Percentiles rank a stretch among this genome's conserved stretches.
Evolutionary conservation across 2,797 vertebrate genomes (phyloP).

Genomic region (Mallotus villosus): DNA sequence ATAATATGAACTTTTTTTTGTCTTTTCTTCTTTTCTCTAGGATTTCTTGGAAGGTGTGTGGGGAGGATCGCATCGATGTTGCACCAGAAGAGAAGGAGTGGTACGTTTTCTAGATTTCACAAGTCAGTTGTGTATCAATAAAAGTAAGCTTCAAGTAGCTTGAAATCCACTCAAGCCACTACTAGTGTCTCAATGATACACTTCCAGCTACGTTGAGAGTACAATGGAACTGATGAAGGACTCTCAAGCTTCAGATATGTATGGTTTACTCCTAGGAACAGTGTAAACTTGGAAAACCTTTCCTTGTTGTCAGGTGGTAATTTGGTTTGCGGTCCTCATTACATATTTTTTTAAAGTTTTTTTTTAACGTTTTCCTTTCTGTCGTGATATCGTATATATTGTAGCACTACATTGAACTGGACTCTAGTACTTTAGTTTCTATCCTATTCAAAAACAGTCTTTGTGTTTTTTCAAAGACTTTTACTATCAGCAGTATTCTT

Average conservation of each 20-base stretch:
- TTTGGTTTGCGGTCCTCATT: slow-evolving; percentile 71
- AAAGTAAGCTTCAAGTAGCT: slow-evolving; percentile 63
- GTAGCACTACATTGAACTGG: slow-evolving; percentile 72
- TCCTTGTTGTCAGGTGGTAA: slow-evolving; percentile 64
- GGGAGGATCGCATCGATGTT: slow-evolving; percentile 54
- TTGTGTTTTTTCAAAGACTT: slow-evolving; percentile 75
- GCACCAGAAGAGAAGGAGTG: slow-evolving; percentile 50
- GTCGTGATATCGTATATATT: slow-evolving; percentile 60
- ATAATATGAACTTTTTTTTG: slow-evolving; percentile 28
- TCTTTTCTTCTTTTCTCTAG: slow-evolving; percentile 45
- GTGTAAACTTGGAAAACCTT: slow-evolving; percentile 75
- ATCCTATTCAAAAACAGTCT: slow-evolving; percentile 73
- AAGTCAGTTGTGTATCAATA: slow-evolving; percentile 49
- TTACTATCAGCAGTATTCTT: slow-evolving; percentile 73
- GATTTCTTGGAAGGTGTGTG: slow-evolving; percentile 53
- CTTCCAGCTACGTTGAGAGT: slow-evolving; percentile 67
- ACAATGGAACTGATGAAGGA: slow-evolving; percentile 46
- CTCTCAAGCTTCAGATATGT: slow-evolving; percentile 58
- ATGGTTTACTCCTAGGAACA: slow-evolving; percentile 66
- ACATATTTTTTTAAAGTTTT: slow-evolving; percentile 47
- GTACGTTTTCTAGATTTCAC: slow-evolving; percentile 60
- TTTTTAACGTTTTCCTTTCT: slow-evolving; percentile 56
- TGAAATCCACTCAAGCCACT: slow-evolving; percentile 46
- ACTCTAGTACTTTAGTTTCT: slow-evolving; percentile 69
- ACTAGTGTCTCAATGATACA: slow-evolving; percentile 67